Evolutionary conservation across 2,113 vertebrate genomes (phyloP), one percentile per base, ranked within the genome.

Genomic region (Alethe diademata): DNA sequence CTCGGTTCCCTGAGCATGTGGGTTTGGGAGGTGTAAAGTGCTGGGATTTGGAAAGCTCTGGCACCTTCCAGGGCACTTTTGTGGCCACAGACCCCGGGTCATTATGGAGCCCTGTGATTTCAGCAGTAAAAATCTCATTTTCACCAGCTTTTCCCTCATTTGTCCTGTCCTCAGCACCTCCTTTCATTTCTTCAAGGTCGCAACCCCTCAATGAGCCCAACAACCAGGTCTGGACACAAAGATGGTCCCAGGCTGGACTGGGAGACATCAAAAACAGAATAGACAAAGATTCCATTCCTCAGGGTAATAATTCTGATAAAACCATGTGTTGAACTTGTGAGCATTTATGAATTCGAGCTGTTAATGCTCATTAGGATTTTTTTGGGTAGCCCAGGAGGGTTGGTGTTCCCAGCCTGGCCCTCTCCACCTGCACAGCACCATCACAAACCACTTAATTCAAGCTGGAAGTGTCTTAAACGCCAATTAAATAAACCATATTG

Each of bases 1-100:
- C 29, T 2, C 0, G 0, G 60, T 8, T 12, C 35, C 70, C 25
- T 11, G 43, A 54, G 70, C 2, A 0, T 0, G 2, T 0, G 8
- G 36, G 1, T 5, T n/a, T 20, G 40, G 12, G 57, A 71, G 51
- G 74, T 33, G 48, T 25, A 26, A 10, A 35, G 11, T 3, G 2
- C 48, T 4, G 38, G 12, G 19, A 3, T 33, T 40, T 15, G 50
- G 84, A 9, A 48, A 61, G 24, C 1, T 36, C 65, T 48, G 64
- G 54, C 9, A 19, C 40, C 33, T 35, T 29, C 5, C 19, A 42
- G n/a, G 4, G 17, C 9, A 4, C 8, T 15, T 5, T 0, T 9
- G 23, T 19, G 33, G 53, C 17, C 57, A 1, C 1, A 1, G 13
- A 3, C 3, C 19, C 19, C 12, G 10, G 38, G 26, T 6, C 19